A percentile compares a stretch with the other conserved stretches of the same genome.
phyloP scores from a whole-genome alignment of 2,113 vertebrate genomes.

The Lepisosteus osseus region DNA sequence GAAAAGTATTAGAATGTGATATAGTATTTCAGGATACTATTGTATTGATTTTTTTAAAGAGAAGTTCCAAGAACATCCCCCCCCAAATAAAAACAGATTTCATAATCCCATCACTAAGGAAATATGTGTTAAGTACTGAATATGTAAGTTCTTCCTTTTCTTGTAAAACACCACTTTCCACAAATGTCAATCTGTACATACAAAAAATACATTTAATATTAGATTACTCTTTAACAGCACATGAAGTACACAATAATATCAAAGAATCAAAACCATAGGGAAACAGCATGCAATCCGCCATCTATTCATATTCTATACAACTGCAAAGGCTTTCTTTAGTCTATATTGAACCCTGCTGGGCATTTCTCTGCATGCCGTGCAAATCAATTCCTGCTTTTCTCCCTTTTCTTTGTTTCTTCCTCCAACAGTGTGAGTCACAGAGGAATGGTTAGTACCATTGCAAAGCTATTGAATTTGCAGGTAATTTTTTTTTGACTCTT shows the following conservation, averaged over 20 bases:
- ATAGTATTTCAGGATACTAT: no score
- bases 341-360: background rate
- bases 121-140: background rate
- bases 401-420: background rate
- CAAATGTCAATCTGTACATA: conserved; percentile 27
- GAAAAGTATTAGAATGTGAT: background rate
- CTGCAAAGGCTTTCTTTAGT: conserved; percentile 16
- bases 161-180: conserved; percentile 20
- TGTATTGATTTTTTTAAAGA: no score
- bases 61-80: no score
- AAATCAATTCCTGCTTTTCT: background rate
- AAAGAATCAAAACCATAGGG: background rate
- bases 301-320: conserved; percentile 14
- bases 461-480: no score
- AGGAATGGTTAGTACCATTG: background rate
- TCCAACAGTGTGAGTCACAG: background rate
- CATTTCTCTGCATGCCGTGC: background rate
- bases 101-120: no score
- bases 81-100: no score
- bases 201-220: conserved; percentile 19
- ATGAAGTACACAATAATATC: background rate
- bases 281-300: conserved; percentile 29
- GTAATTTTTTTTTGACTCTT: no score
- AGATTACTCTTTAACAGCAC: conserved; percentile 34
- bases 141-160: conserved; percentile 2